Percentiles rank a stretch among this genome's conserved stretches.
Conservation (phyloP, 2,888 invertebrate species). For the Drosophila setosimentum region DNA sequence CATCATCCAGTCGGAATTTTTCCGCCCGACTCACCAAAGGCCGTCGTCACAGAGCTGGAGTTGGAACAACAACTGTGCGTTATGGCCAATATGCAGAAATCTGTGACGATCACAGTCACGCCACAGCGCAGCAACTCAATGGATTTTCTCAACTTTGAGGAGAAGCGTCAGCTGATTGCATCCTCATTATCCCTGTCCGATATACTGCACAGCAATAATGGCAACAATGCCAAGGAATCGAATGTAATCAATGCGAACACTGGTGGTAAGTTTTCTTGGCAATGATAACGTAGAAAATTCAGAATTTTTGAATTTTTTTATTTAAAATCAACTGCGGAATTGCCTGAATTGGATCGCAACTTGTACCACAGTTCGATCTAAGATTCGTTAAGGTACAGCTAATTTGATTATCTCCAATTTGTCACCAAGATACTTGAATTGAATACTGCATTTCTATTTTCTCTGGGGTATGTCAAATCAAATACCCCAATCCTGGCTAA, state of each 20-base stretch:
- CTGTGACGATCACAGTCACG: slow-evolving; percentile 88
- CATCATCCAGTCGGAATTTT: slow-evolving; percentile 60
- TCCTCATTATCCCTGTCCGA: slow-evolving; percentile 94
- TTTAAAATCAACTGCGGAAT: neutral
- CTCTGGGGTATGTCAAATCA: neutral
- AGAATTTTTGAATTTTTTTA: neutral
- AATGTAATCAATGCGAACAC: slow-evolving; percentile 84
- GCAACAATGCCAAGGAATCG: slow-evolving; percentile 85
- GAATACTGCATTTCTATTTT: neutral
- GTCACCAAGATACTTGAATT: neutral
- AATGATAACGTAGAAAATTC: neutral
- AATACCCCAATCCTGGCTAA: neutral
- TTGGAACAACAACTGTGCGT: slow-evolving; percentile 84
- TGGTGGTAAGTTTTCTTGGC: slow-evolving; percentile 79
- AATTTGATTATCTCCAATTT: neutral
- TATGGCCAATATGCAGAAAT: slow-evolving; percentile 86
- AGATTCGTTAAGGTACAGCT: neutral
- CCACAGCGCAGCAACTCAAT: slow-evolving; percentile 93
- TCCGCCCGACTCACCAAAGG: slow-evolving; percentile 71
- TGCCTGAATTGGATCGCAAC: too few relatives aligned
- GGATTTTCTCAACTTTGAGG: slow-evolving; percentile 96
- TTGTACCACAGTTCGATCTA: neutral
- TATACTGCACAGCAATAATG: slow-evolving; percentile 89
- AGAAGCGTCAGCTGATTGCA: slow-evolving; percentile 95
- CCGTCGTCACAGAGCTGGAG: slow-evolving; percentile 56